Evolutionary conservation across 2,797 vertebrate genomes (phyloP), one percentile per base, ranked within the genome.

Genomic region (Sitta carolinensis): DNA sequence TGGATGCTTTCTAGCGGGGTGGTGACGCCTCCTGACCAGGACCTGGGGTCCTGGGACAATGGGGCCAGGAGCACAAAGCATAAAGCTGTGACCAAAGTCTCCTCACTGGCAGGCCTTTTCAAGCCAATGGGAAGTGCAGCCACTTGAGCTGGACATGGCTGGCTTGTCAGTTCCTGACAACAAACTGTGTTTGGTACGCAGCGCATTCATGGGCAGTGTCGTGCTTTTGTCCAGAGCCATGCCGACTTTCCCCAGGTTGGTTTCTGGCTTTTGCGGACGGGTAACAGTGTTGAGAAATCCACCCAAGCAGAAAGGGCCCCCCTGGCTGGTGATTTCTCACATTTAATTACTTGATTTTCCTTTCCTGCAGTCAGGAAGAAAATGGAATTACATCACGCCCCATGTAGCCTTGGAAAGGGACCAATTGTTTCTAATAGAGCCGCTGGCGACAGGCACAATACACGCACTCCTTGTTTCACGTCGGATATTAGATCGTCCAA

Each of bases 281-380:
- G 98, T 98, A 98, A 98, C 97, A 96, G 97, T 97, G 97, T 98
- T 98, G 98, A 98, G 97, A 98, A 98, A 98, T 97, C 97, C 98
- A 98, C 92, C 98, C 97, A 98, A 98, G 98, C 98, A 98, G 98
- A 99, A 99, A 99, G 97, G 94, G 89, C 87, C 97, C 92, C 97
- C 97, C 97, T 96, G 90, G 97, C 97, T 97, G 97, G 96, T 97
- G 93, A 97, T 98, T 98, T 98, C 98, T 99, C 98, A 98, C 99
- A 98, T 99, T 99, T 99, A 99, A 99, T 99, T 99, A 99, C 99
- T 98, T 98, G 98, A 98, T 98, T 98, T 98, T 97, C 97, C 97
- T 98, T 98, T 98, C 98, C 98, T 95, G 96, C 95, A 97, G 98
- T 98, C 98, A 98, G 97, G 97, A 98, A 97, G 98, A 98, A 98